Conservation (phyloP, 2,113 vertebrate genomes). For the Urocolius indicus region DNA sequence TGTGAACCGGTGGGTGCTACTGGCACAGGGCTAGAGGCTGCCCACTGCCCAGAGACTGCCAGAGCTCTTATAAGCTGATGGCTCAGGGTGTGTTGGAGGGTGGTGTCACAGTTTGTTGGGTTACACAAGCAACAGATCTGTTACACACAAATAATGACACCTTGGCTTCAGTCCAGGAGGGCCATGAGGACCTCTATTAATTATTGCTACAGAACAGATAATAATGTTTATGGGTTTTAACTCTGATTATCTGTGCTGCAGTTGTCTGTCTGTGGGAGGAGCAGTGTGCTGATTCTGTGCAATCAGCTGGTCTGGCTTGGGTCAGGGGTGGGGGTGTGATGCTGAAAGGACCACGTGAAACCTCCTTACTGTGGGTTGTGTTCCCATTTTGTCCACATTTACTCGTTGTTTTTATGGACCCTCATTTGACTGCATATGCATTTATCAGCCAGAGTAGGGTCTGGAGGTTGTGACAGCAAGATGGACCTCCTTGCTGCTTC, state of each 20-base stretch:
- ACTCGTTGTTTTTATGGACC: neutral
- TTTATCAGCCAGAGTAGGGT: neutral
- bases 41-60: neutral
- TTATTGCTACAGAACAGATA: neutral
- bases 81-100: neutral
- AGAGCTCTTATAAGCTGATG: neutral
- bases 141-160: neutral
- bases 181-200: neutral
- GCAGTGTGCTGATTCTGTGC: neutral
- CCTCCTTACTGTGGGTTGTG: neutral
- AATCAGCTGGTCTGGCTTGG: neutral
- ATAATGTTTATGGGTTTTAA: neutral
- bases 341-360: neutral
- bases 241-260: neutral
- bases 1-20: fast-evolving
- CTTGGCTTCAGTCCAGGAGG: neutral
- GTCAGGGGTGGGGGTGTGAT: too few relatives aligned
- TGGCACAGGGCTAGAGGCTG: neutral
- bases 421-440: fast-evolving
- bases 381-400: neutral
- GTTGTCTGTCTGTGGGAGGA: neutral
- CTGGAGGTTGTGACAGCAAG: neutral
- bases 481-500: neutral
- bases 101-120: neutral
- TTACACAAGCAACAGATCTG: neutral